A percentile compares a stretch with the other conserved stretches of the same genome.
These are phyloP conservation scores for Halesus radiatus DNA, from an alignment of 1,140 invertebrate species.

Conservation along the genomic window DNA sequence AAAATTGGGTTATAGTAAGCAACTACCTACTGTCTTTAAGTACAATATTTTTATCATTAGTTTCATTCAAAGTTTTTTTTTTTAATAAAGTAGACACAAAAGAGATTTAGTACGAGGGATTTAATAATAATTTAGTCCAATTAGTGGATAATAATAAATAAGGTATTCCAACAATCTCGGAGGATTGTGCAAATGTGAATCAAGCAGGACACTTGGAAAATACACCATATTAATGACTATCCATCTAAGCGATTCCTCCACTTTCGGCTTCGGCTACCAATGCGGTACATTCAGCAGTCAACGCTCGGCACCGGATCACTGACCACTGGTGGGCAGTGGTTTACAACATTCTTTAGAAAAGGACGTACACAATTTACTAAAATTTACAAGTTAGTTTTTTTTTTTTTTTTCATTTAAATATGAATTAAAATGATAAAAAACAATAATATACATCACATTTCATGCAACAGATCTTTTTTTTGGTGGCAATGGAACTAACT, in stretches of 20 bases:
- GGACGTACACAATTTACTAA: constrained; percentile 54
- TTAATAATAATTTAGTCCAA: constrained; percentile 52
- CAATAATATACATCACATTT: constrained; percentile 57
- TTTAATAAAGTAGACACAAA: constrained; percentile 55
- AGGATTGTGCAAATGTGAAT: background rate
- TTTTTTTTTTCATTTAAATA: constrained; percentile 49
- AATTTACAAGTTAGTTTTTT: constrained; percentile 51
- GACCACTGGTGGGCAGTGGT: constrained; percentile 4
- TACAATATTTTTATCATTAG: constrained; percentile 54
- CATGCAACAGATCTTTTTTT: constrained; percentile 55
- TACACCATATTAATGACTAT: too few species aligned
- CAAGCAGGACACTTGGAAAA: background rate
- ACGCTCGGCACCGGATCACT: too few species aligned
- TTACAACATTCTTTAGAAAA: constrained; percentile 52
- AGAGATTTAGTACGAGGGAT: constrained; percentile 51
- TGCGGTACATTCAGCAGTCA: too few species aligned
- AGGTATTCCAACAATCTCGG: constrained; percentile 20
- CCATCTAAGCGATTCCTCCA: too few species aligned
- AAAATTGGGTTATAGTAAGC: constrained; percentile 52
- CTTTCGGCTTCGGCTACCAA: too few species aligned
- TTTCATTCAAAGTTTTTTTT: constrained; percentile 47
- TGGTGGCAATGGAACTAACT: constrained; percentile 16
- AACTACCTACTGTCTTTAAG: constrained; percentile 57
- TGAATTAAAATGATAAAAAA: constrained; percentile 55
- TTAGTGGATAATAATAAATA: constrained; percentile 42